Conservation (phyloP, 35 echinoderm and acorn worm species). For the Patiria miniata region DNA sequence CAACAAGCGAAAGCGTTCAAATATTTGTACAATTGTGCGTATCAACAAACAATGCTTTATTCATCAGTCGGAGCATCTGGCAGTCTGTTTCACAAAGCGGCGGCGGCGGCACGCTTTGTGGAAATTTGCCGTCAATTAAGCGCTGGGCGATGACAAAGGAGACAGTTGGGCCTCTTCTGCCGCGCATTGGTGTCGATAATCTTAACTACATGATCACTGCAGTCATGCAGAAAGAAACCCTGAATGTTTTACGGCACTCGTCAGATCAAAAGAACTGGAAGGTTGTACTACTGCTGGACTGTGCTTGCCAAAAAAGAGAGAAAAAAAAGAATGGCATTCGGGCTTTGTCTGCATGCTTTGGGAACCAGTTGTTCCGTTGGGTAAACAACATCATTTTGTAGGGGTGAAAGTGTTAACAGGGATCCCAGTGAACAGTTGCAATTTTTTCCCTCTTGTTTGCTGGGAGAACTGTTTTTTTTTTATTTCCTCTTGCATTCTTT, state of each 20-base stretch:
- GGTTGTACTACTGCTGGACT: neutral
- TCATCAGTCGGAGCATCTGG: neutral
- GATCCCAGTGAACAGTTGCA: neutral
- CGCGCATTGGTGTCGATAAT: conserved; percentile 4
- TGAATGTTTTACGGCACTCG: neutral
- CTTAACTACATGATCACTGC: conserved; percentile 18
- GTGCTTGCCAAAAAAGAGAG: too few species aligned
- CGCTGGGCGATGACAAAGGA: neutral
- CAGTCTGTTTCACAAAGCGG: neutral
- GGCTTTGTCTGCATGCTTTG: conserved; percentile 1
- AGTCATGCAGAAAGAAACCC: neutral
- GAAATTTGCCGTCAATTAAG: conserved; percentile 26
- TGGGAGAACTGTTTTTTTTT: neutral
- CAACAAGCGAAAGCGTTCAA: too few species aligned
- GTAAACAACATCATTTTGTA: conserved; percentile 14
- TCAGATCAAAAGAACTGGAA: neutral
- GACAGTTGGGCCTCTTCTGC: neutral
- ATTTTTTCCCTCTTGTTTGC: neutral
- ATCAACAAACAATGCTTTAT: neutral
- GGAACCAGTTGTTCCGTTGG: neutral
- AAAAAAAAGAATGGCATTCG: neutral
- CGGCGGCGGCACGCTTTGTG: conserved; percentile 11
- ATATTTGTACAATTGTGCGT: conserved; percentile 13
- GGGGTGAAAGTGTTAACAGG: conserved; percentile 10
- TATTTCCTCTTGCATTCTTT: neutral